phyloP scores from a whole-genome alignment of 2,888 invertebrate genomes.

The Folsomia manolachei region DNA sequence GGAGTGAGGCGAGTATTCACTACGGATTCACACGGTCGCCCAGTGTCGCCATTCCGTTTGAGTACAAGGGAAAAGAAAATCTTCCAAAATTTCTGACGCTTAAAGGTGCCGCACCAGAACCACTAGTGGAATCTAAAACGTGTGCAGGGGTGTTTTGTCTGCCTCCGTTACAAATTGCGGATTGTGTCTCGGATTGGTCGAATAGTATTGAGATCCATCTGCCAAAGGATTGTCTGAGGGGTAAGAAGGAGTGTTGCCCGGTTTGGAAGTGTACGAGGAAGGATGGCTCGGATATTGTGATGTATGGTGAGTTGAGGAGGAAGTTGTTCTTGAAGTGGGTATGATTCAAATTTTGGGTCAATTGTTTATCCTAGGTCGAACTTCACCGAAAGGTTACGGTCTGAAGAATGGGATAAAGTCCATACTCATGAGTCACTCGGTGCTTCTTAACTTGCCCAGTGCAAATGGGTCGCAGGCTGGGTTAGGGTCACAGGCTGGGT shows the following conservation, averaged over 20 bases:
- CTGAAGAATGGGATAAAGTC: neutral
- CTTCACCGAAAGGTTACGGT: neutral
- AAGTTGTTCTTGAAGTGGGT: too few relatives aligned
- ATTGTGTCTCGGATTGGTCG: neutral
- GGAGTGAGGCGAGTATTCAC: neutral
- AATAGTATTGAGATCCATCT: neutral
- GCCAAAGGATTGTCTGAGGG: neutral
- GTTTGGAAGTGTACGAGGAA: conserved; percentile 10
- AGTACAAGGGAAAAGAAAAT: neutral
- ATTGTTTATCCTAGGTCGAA: neutral
- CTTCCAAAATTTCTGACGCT: neutral
- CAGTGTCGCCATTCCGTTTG: conserved; percentile 3
- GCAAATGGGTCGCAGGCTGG: too few relatives aligned
- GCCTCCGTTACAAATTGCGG: conserved; percentile 5
- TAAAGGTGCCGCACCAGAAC: neutral
- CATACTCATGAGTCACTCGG: too few relatives aligned
- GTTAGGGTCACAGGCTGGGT: too few relatives aligned
- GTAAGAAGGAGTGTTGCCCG: conserved; percentile 20
- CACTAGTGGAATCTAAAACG: neutral
- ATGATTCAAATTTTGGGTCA: too few relatives aligned
- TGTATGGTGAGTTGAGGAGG: conserved; percentile 20
- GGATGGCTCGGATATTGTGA: neutral
- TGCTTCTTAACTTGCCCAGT: too few relatives aligned
- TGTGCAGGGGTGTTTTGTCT: conserved; percentile 11
- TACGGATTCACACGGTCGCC: neutral